Evolutionary conservation across 2,113 vertebrate genomes (phyloP), one percentile per base, ranked within the genome.

Genomic region (Gasterosteus nipponicus): DNA sequence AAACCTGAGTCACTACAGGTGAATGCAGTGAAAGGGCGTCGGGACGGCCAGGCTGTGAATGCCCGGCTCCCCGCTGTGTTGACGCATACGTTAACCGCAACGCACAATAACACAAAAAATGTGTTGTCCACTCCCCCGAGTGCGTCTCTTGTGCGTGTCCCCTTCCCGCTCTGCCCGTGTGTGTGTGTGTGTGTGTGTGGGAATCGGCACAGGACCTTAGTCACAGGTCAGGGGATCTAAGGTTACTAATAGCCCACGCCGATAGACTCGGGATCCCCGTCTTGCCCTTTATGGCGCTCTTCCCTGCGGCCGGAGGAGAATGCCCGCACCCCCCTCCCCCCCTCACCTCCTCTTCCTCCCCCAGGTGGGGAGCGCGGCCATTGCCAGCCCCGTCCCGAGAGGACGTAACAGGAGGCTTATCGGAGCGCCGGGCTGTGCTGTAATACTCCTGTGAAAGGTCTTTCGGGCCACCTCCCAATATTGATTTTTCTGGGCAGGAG

Each of bases 361-460:
- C 87, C 89, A 92, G 90, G 89, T 93, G 91, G 89, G 72, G 81
- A 92, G 87, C 65, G 64, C 70, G 73, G 88, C 82, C 88, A 78
- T 81, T 91, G 89, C 92, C 91, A 89, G 87, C 91, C 86, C 79
- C 73, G 77, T 95, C 94, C 93, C 94, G 73, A 56, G 93, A 89
- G 94, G 89, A 83, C 81, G 94, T 93, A 95, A 95, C 92, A 85
- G 70, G 91, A 94, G 91, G 94, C 93, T 93, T 93, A 92, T 94
- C 92, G 80, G 91, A 85, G 91, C 88, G 85, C 86, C 75, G 85
- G 82, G 86, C 90, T 94, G 94, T 92, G 91, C 93, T 93, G 86
- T 93, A 94, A 95, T 95, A 95, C 94, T 94, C 94, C 94, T 95
- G 94, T 95, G 94, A 95, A 94, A 94, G 93, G 89, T 86, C 88